Evolutionary conservation across 2,797 vertebrate genomes (phyloP), one percentile per base, ranked within the genome.

Genomic region (Xiphophorus birchmanni): DNA sequence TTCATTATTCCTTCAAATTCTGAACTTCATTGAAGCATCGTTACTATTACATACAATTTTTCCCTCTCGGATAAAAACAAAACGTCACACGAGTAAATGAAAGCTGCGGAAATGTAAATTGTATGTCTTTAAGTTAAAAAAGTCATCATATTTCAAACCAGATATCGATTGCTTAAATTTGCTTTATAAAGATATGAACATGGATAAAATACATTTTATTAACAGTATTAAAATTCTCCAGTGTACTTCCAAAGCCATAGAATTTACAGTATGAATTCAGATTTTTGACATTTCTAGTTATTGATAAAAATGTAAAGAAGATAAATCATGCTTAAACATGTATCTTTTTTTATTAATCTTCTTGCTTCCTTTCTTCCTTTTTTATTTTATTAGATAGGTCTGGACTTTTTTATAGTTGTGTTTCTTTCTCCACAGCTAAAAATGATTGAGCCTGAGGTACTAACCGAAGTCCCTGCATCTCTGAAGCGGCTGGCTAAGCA

Each of bases 401-500:
- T 56, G 42, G 26, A 3, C 54, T 77, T 67, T 60, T 32, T 35
- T 37, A 67, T 5, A 8, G 60, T 4, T 23, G 63, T 1, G 58
- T 9, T 4, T 82, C 74, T 81, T 32, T 79, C 29, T 82, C 65
- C 74, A n/a, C 79, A 89, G 85, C 21, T 56, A 67, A 91, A 85
- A 77, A 99, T 99, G 97, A 97, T 97, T n/a, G 98, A 99, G 87
- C 97, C 98, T 32, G 98, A 98, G 82, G 92, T 99, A 6, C 94
- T 98, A 90, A 99, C 98, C 0, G 98, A 99, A 90, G 98, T 99
- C 74, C 99, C 98, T 0, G 97, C 97, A 2, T 93, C 98, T 8
- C 90, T 99, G 65, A 99, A 99, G 89, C 97, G 97, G n/a, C 95
- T 99, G 11, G 99, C 98, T 87, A 99, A 99, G 92, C 98, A 99